phyloP scores from a whole-genome alignment of 2,113 vertebrate genomes.

The Gymnobelideus leadbeateri region DNA sequence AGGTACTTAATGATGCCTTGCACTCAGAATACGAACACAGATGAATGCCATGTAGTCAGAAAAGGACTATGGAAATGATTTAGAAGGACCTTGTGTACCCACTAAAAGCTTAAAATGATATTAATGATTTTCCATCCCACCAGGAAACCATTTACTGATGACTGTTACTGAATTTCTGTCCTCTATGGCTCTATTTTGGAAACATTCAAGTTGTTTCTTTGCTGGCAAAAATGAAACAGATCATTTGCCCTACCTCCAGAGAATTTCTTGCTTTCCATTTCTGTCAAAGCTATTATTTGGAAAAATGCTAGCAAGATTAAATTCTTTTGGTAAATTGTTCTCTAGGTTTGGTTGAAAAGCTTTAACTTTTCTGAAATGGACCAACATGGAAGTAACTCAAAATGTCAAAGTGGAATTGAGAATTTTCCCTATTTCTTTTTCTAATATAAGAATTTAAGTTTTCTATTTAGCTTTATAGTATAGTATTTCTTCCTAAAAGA shows the following conservation, averaged over 20 bases:
- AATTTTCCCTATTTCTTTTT: neutral
- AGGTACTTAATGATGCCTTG: neutral
- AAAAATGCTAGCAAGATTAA: constrained; percentile 3
- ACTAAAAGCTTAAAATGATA: neutral
- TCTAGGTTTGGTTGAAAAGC: constrained; percentile 9
- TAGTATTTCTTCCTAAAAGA: neutral
- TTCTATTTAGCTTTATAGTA: neutral
- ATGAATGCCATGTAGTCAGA: neutral
- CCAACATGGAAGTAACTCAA: neutral
- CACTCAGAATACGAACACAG: neutral
- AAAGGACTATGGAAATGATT: neutral
- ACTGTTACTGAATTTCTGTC: neutral
- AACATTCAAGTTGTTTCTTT: neutral
- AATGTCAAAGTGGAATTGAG: neutral
- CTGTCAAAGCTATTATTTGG: constrained; percentile 31
- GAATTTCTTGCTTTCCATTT: neutral
- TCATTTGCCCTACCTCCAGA: neutral
- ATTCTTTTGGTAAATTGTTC: constrained; percentile 36
- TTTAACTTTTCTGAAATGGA: constrained; percentile 4
- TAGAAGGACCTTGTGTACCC: constrained; percentile 8
- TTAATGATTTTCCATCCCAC: neutral
- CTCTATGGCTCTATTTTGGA: constrained; percentile 10
- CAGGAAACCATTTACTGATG: constrained; percentile 33
- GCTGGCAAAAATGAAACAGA: constrained; percentile 21
- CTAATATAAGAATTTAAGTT: neutral